phyloP scores from a whole-genome alignment of 1,140 invertebrate genomes.

The Lanistes nyassanus region DNA sequence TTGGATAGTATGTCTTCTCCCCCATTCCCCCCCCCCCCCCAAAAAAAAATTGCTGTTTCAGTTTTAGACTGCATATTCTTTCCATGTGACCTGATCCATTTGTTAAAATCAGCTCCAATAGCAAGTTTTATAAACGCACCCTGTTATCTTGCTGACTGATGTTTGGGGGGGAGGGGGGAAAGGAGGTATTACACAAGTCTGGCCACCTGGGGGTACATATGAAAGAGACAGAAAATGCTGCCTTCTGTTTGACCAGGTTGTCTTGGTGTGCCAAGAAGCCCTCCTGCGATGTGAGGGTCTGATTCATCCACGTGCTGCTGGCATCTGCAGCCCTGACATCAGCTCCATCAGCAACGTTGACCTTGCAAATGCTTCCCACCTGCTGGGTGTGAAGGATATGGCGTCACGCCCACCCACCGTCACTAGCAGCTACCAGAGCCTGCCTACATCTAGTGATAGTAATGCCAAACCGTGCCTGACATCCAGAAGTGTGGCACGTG shows the following conservation, averaged over 20 bases:
- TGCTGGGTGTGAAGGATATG: neutral
- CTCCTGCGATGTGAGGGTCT: slow-evolving; percentile 9
- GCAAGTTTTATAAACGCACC: too few species aligned
- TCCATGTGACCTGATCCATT: too few species aligned
- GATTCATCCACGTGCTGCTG: slow-evolving; percentile 1
- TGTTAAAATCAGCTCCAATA: too few species aligned
- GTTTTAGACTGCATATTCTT: too few species aligned
- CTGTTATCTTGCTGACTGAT: too few species aligned
- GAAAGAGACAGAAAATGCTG: too few species aligned
- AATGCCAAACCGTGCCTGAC: neutral
- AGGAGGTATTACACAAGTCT: neutral
- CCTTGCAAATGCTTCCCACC: neutral
- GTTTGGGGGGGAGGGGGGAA: neutral
- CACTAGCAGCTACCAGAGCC: neutral
- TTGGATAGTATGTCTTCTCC: too few species aligned
- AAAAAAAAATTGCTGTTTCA: too few species aligned
- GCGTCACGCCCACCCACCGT: neutral
- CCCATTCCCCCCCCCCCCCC: too few species aligned
- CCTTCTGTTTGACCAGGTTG: neutral
- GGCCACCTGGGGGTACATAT: neutral
- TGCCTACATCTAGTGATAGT: neutral
- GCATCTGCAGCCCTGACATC: neutral
- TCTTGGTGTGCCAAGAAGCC: slow-evolving; percentile 1
- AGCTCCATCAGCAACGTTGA: neutral
- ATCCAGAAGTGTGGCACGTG: neutral